Conservation (phyloP, 2,888 invertebrate genomes). For the Linnaemya vulpina region DNA sequence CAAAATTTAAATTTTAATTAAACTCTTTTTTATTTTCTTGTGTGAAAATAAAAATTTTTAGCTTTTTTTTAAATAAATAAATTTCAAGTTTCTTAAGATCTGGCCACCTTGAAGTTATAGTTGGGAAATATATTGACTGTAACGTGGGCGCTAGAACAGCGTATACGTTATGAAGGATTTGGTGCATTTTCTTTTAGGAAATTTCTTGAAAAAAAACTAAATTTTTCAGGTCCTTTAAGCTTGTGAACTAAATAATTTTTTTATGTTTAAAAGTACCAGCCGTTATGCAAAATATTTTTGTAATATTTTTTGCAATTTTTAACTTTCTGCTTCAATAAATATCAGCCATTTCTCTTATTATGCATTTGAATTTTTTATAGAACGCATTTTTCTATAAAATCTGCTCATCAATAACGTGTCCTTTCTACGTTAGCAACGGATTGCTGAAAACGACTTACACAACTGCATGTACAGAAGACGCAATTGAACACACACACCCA, state of each 20-base stretch:
- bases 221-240: too few relatives aligned
- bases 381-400: conserved; percentile 63
- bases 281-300: not conserved
- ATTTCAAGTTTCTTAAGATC: too few relatives aligned
- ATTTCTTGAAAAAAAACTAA: too few relatives aligned
- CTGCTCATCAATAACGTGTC: conserved; percentile 80
- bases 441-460: not conserved
- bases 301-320: conserved; percentile 31
- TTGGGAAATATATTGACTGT: too few relatives aligned
- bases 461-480: not conserved
- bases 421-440: conserved; percentile 73
- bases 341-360: conserved; percentile 72
- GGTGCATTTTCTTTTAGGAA: too few relatives aligned
- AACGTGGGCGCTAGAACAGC: too few relatives aligned
- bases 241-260: not conserved
- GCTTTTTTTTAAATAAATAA: too few relatives aligned
- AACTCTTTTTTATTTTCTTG: too few relatives aligned
- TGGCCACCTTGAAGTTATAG: too few relatives aligned
- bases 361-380: conserved; percentile 7
- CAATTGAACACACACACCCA: not conserved
- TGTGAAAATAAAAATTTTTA: too few relatives aligned
- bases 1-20: too few relatives aligned
- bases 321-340: conserved; percentile 81
- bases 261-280: not conserved
- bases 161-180: too few relatives aligned